Evolutionary conservation across 2,113 vertebrate species (phyloP).

Genomic region (Origma solitaria): DNA sequence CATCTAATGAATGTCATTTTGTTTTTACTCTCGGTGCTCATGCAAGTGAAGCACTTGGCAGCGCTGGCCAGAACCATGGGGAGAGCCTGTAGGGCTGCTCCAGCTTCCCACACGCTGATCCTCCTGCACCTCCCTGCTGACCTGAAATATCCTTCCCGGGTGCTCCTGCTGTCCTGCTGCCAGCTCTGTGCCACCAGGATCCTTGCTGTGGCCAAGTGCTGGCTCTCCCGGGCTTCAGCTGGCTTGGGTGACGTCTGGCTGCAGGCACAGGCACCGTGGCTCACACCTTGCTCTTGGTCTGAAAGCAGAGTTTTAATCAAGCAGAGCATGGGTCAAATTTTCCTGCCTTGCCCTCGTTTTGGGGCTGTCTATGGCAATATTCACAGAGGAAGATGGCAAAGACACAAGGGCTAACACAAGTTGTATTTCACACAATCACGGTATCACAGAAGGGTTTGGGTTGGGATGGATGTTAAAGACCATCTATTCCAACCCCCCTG

Average conservation of each 20-base stretch:
- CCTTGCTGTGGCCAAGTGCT: neutral
- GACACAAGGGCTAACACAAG: neutral
- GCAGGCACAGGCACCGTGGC: neutral
- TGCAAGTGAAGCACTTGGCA: constrained; percentile 50
- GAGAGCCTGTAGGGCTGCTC: constrained; percentile 32
- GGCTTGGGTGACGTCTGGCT: rapidly evolving
- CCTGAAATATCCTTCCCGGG: neutral
- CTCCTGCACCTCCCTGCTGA: neutral
- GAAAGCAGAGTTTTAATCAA: neutral
- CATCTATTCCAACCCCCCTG: neutral
- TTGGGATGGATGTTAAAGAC: neutral
- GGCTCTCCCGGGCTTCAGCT: neutral
- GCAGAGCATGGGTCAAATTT: neutral
- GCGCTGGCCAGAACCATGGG: constrained; percentile 32
- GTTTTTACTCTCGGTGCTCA: constrained; percentile 53
- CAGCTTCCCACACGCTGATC: constrained; percentile 29
- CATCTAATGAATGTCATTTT: constrained; percentile 72
- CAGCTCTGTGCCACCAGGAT: neutral
- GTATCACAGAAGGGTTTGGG: neutral
- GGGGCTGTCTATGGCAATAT: neutral
- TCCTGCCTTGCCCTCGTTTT: neutral
- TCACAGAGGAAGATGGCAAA: neutral
- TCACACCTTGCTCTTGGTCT: neutral
- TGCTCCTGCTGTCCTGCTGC: neutral
- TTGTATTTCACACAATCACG: neutral